Base-by-base conservation (phyloP, 2,797 vertebrate genomes). In the Spinibarbus caldwelli region DNA sequence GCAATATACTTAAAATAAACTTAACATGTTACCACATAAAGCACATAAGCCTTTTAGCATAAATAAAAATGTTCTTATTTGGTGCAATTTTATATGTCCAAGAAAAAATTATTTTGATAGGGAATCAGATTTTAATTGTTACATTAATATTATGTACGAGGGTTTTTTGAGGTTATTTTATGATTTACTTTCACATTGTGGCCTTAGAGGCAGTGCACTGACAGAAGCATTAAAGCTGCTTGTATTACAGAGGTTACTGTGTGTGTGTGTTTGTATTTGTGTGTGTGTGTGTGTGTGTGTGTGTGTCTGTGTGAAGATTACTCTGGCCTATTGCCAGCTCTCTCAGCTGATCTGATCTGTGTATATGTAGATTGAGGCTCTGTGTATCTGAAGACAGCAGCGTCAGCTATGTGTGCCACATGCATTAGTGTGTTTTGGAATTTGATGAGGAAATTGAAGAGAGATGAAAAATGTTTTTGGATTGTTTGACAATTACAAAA, bases 171-270 rank as follows among this genome's bases (percentile, higher is more conserved):
- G 59, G 12, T 62, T 29, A 62, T 62, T 62, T 29, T 62, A 14
- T 64, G 2, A 19, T 34, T 36, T 57, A 21, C 26, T 52, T 86
- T 67, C 70, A 54, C 75, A 62, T 36, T 64, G 41, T 83, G 62
- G 82, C 52, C 75, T 68, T 62, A 7, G 3, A 36, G 49, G n/a
- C 78, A 79, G 26, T 79, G 19, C 12, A 84, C 62, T 41, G 75
- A 34, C 4, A 3, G 31, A 64, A 34, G 11, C 23, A 31, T 41
- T 26, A 17, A 71, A 64, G 8, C 10, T 52, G 21, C 15, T n/a
- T 59, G 31, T 52, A 26, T 38, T 34, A 49, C 34, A 29, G 29
- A 6, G 34, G 14, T 43, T n/a, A 77, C 1, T 36, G 6, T 59
- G 62, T 73, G 49, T 62, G 26, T 62, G 59, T n/a, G n/a, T n/a